Evolutionary conservation across 2,113 vertebrate species (phyloP), one percentile per base, ranked within the genome.

Genomic region (Colistium nudipinnis): DNA sequence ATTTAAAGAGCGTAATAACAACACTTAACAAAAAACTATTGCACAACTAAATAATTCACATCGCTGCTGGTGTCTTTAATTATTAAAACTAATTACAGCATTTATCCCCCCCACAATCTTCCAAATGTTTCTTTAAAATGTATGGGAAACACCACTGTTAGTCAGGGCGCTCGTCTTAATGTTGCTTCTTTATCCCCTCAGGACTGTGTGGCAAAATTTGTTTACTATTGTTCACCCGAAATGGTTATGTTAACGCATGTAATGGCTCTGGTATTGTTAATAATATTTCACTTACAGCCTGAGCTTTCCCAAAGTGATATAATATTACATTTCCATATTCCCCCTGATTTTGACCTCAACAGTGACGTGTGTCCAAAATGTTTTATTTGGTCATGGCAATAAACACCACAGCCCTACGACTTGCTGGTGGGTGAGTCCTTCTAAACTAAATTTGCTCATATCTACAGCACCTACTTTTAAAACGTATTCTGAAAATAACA

Each of bases 1-100:
- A 7, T 43, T 59, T 63, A 66, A 71, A 67, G 25, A 48, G 38
- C 31, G 6, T 41, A 65, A 73, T 28, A 70, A 53, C 38, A 72
- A 48, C 62, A 78, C 25, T 6, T 31, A n/a, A n/a, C n/a, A 6
- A 36, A 17, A 64, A 77, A 72, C 30, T 36, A 53, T 69, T 69
- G 52, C 47, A 55, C 31, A 24, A 45, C 8, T 75, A 41, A 65
- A 81, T 76, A 65, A 81, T 81, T 78, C 53, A 67, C 2, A 60
- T 41, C 67, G 49, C 63, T 61, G 20, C 25, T 57, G 49, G 53
- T 56, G 39, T 62, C 38, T 73, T 77, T 70, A 84, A 70, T 77
- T 70, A 74, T 80, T 77, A 44, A 77, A 74, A 56, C 11, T 39
- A 61, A 73, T 69, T 24, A 69, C n/a, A 52, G 28, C 24, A 51